phyloP scores from a whole-genome alignment of 2,888 invertebrate species.

The Colletes collaris region DNA sequence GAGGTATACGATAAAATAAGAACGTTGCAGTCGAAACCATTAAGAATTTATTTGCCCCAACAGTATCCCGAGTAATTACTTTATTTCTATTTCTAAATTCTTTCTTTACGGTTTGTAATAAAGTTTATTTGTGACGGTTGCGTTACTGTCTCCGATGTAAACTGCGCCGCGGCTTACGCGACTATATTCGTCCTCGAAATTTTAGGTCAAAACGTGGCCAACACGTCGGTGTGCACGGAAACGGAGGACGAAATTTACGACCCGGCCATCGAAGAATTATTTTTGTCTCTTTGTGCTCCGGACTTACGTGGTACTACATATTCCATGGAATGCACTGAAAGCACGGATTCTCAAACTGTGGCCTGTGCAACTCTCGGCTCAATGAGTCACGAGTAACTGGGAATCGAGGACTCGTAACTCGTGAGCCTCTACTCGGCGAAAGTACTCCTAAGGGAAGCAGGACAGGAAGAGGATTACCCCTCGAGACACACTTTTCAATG shows the following conservation, averaged over 20 bases:
- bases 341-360: constrained; percentile 35
- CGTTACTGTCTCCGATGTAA: background rate
- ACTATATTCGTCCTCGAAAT: background rate
- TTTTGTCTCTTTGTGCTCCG: constrained; percentile 20
- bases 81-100: background rate
- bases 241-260: constrained; percentile 24
- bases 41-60: too few species aligned
- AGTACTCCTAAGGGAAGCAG: constrained; percentile 18
- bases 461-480: constrained; percentile 21
- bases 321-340: constrained; percentile 28
- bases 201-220: constrained; percentile 7
- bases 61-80: background rate
- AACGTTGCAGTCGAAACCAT: too few species aligned
- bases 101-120: background rate
- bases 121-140: background rate
- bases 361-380: background rate
- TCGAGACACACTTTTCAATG: constrained; percentile 24
- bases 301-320: constrained; percentile 10
- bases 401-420: constrained; percentile 20
- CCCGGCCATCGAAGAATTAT: constrained; percentile 36
- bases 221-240: constrained; percentile 7
- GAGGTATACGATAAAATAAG: too few species aligned
- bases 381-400: constrained; percentile 25
- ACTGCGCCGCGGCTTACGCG: background rate
- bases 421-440: constrained; percentile 15